Evolutionary conservation across 1,140 invertebrate species (phyloP), one percentile per base, ranked within the genome.

Genomic region (Lasaia peninsularis): DNA sequence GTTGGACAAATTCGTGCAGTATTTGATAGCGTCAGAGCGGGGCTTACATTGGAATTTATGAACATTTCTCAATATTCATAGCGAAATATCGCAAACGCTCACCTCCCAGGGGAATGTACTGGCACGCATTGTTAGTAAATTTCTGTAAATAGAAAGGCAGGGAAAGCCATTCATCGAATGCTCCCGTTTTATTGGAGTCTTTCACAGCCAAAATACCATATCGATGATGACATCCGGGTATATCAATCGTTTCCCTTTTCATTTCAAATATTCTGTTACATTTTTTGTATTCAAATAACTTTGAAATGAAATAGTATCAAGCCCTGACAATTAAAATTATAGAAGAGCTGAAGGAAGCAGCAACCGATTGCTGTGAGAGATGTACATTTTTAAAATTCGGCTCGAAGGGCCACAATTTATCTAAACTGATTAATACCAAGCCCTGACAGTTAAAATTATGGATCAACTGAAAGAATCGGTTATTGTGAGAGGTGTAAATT

Each of bases 1-100:
- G 51, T 58, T 51, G 53, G 37, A 44, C 56, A 54, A 50, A 58
- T 58, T 49, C 61, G 51, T 40, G 21, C 24, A 58, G 51, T 62
- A 65, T 62, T 65, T 65, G 59, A 62, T 58, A 55, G 35, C 10
- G 40, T 21, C 51, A 24, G 55, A 50, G 48, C 40, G 28, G 2
- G 18, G 51, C 51, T 52, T 37, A 16, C 53, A 20, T 48, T 48
- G 64, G 51, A 59, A 63, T 62, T 67, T 63, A 55, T 63, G 69
- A 82, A 70, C 66, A 75, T 80, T 80, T 77, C 76, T 78, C 75
- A 85, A 82, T 85, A 82, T 76, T 81, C 73, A 73, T 73, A 72
- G 70, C 66, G 66, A 67, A 75, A 75, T 77, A 77, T 74, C 66
- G 59, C 59, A 58, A 63, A 60, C 56, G 62, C 55, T 63, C 62